Base-by-base conservation (phyloP, 2,888 invertebrate species). In the Melanostoma scalare region DNA sequence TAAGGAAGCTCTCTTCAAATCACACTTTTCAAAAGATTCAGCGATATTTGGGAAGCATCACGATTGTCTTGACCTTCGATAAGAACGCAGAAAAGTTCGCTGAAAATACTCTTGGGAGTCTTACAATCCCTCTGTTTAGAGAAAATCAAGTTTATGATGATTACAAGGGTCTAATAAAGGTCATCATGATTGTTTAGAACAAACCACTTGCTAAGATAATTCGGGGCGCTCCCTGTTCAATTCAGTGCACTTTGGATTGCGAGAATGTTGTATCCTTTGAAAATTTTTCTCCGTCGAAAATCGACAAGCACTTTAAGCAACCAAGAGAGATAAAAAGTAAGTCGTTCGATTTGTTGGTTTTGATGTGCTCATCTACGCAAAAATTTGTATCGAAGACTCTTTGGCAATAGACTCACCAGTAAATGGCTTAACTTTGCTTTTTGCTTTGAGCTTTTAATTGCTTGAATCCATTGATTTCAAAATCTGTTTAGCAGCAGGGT, bases 1-100 rank as follows among this genome's bases (percentile, higher is more conserved):
- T n/a, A n/a, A n/a, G n/a, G n/a, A n/a, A n/a, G n/a, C n/a, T n/a
- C 52, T 8, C 55, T 53, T 55, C 38, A 77, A 33, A 56, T 42
- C n/a, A 38, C 56, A 35, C 53, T 77, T 60, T 77, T 69, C 40
- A 69, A 77, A 69, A 77, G 40, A 77, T 63, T 69, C 50, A 44
- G 44, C 35, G 40, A 50, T 46, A 30, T 44, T 42, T 75, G 68
- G 75, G 58, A 35, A 20, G 58, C 31, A 60, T 68, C 68, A n/a
- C n/a, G n/a, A 48, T 50, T 48, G 30, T 56, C 65, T 74, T 50
- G 55, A 74, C 36, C 30, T 53, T 53, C n/a, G 46, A 44, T 55
- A 63, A 35, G 56, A 53, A 36, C 20, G 38, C 52, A 48, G 40
- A 72, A 35, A 50, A 50, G 35, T 40, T 58, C 35, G 60, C 52